Evolutionary conservation across 2,113 vertebrate species (phyloP).

Genomic region (Microtus ochrogaster): DNA sequence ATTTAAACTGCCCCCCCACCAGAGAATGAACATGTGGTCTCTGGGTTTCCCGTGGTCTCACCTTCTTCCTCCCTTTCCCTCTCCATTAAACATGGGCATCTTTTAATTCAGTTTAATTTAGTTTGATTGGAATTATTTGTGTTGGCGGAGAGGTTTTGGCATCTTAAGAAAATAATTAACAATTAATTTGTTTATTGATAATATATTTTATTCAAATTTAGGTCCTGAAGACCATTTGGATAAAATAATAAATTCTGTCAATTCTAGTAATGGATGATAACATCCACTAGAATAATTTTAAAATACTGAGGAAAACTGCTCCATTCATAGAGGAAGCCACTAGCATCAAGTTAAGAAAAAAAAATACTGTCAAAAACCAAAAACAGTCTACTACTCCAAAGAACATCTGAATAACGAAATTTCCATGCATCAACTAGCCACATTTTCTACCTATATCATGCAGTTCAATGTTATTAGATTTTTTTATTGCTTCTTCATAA

Average conservation of each 20-base stretch:
- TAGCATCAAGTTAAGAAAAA: neutral
- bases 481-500: neutral
- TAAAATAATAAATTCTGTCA: neutral
- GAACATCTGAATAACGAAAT: neutral
- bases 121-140: too few relatives aligned
- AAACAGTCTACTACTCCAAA: neutral
- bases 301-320: neutral
- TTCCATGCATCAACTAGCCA: neutral
- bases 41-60: too few relatives aligned
- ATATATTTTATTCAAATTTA: neutral
- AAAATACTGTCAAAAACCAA: neutral
- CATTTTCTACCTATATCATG: neutral
- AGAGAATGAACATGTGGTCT: too few relatives aligned
- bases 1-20: too few relatives aligned
- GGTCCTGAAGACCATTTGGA: neutral
- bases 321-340: neutral
- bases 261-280: neutral
- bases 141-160: too few relatives aligned
- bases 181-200: neutral
- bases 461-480: neutral
- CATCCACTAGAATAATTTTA: neutral
- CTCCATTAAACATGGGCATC: too few relatives aligned
- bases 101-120: too few relatives aligned
- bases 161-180: too few relatives aligned
- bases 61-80: too few relatives aligned